phyloP scores from a whole-genome alignment of 2,113 vertebrate species.

The Lasiurus borealis region DNA sequence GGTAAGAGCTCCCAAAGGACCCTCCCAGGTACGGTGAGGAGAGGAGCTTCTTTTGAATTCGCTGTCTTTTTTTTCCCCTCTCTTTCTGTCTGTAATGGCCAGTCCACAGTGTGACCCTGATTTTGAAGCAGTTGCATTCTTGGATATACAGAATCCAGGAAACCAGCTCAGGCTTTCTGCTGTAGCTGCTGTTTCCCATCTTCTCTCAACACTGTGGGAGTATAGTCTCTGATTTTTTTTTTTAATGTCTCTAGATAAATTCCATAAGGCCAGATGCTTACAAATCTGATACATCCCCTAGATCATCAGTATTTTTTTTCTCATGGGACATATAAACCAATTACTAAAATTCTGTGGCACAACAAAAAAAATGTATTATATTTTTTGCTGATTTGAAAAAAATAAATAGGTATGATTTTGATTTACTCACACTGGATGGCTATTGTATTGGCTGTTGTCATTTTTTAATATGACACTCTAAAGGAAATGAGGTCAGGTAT shows the following conservation, averaged over 20 bases:
- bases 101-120: neutral
- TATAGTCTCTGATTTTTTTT: neutral
- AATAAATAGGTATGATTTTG: neutral
- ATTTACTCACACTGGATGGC: neutral
- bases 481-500: neutral
- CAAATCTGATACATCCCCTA: neutral
- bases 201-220: neutral
- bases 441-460: neutral
- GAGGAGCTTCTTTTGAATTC: neutral
- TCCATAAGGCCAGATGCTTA: neutral
- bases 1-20: neutral
- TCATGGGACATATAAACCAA: neutral
- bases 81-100: neutral
- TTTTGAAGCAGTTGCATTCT: neutral
- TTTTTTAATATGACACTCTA: neutral
- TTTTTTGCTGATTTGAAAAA: neutral
- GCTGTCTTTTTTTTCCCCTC: neutral
- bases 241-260: neutral
- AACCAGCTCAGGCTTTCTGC: slow-evolving; percentile 2
- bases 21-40: neutral
- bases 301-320: neutral
- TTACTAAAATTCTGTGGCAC: neutral
- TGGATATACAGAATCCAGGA: neutral
- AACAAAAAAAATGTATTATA: neutral
- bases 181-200: neutral